Evolutionary conservation across 1,140 invertebrate species (phyloP), one percentile per base, ranked within the genome.

Genomic region (Delia radicum): DNA sequence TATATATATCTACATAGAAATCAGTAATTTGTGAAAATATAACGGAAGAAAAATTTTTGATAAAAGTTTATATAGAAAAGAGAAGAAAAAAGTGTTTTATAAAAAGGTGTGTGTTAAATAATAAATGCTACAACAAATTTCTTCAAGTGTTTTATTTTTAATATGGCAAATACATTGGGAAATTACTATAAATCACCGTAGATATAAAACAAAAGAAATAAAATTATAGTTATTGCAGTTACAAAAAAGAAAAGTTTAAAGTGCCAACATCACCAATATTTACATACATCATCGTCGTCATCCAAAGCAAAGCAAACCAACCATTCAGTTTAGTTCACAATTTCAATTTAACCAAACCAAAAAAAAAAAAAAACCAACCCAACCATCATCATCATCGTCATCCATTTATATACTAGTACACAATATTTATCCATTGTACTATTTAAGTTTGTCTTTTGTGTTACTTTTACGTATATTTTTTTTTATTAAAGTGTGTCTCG

Each of bases 261-360:
- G 65, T 69, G 65, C 65, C 65, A 69, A 69, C 65, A 69, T 69
- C 65, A 69, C 65, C 65, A 69, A 37, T 69, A 69, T 69, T 69
- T 69, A 69, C 65, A 69, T 69, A 69, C 65, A 67, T 31, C 48
- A 33, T 37, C 65, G 65, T 33, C 65, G 65, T 37, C 29, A 69
- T 33, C 65, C 29, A 69, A 67, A 65, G 6, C 62, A 28, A 65
- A 67, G 18, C n/a, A n/a, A 55, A 55, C 48, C 3, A 55, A 55
- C 48, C 21, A 55, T 24, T 24, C 48, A 55, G 15, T 65, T 65
- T 65, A 5, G 3, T 65, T 5, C 7, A 2, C 1, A 33, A 33
- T 8, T 65, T 65, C 28, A 29, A 63, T 2, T 0, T 27, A 63
- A 28, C 3, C 24, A 29, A 29, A 65, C 21, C 48, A 42, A 42